Base-by-base conservation (phyloP, 2,888 invertebrate species). In the Zhengitettix transpicula region DNA sequence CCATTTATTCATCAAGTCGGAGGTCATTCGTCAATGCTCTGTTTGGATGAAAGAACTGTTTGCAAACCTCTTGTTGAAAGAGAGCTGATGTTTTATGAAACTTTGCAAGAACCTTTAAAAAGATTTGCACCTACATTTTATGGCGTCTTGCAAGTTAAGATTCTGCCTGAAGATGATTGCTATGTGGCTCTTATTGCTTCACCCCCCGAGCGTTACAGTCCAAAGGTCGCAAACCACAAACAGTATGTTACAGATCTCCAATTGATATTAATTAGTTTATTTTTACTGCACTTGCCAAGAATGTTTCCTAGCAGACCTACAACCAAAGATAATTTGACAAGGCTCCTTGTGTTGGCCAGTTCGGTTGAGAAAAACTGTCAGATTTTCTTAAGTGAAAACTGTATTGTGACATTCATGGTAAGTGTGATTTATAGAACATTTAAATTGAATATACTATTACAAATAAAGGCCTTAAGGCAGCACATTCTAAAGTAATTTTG, bases 1-100 rank as follows among this genome's bases (percentile, higher is more conserved):
- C 78, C 78, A 40, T 77, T 77, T 65, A 72, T 76, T 61, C 78
- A 78, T 67, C 79, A 79, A 71, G 78, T 78, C 53, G 77, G 78
- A 56, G 79, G 79, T 10, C 77, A 77, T 67, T 75, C 76, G 10
- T 75, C 76, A 58, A 75, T 79, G 71, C 70, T 79, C 55, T 71
- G 73, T 58, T 71, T 77, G 63, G 76, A 78, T 66, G 74, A 75
- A 55, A 68, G 71, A 28, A 78, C 78, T 2, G 72, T 79, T 40
- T 79, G 79, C 67, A 81, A 77, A 66, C 79, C 80, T 14, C 71
- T 78, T 52, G 76, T 77, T 59, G 69, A 72, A 12, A 68, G 77
- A 61, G 81, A 81, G 67, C 72, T 75, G 40, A 67, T 72, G 58
- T 80, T 81, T 69, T 81, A 81, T 67, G 71, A 76, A 64, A 74